Evolutionary conservation across 2,797 vertebrate genomes (phyloP).

Genomic region (Pangasius djambal): DNA sequence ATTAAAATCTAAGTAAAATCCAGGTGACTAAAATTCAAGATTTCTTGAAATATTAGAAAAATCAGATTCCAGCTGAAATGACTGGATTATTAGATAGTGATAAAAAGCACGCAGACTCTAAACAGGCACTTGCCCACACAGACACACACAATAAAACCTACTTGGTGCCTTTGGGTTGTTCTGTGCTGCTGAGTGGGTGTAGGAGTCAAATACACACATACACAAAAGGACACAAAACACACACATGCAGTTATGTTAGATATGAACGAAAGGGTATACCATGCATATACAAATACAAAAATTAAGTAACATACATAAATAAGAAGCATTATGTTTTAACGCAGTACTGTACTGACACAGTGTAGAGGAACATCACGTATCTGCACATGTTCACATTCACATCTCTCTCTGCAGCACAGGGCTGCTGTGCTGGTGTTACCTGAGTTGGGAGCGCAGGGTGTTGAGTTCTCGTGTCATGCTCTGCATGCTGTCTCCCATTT

Average conservation of each 20-base stretch:
- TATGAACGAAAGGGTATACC: constrained; percentile 25
- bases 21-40: background rate
- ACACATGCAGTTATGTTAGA: constrained; percentile 50
- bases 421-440: constrained; percentile 68
- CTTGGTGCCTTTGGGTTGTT: constrained; percentile 75
- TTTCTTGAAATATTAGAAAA: background rate
- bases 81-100: constrained; percentile 6
- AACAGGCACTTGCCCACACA: constrained; percentile 16
- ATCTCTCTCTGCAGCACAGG: background rate
- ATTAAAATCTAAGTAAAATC: background rate
- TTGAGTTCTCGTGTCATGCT: constrained; percentile 87
- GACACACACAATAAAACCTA: constrained; percentile 67
- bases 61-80: background rate
- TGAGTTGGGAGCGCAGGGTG: constrained; percentile 85
- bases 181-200: constrained; percentile 75
- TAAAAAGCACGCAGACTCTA: constrained; percentile 15
- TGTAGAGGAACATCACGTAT: background rate
- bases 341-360: background rate
- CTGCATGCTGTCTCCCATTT: constrained; percentile 83
- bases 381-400: background rate
- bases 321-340: background rate
- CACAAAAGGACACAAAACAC: constrained; percentile 35
- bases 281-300: constrained; percentile 33
- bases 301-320: background rate
- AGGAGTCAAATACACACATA: constrained; percentile 65